Base-by-base conservation (phyloP, 2,797 vertebrate species). In the Parauchenoglanis punctatus region DNA sequence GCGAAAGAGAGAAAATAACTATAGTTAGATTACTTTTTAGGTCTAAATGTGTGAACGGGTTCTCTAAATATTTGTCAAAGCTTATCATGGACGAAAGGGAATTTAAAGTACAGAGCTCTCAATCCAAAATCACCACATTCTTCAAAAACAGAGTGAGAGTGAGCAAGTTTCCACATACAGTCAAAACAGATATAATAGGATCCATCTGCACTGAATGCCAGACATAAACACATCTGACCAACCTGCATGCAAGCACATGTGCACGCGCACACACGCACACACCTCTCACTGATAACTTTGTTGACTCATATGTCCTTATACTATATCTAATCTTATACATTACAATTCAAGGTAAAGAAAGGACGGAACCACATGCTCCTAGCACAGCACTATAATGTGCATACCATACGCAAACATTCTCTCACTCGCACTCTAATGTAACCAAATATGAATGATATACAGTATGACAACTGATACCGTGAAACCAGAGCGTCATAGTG, bases 171-270 rank as follows among this genome's bases (percentile, higher is more conserved):
- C 52, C 84, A 83, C 59, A 77, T 20, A 77, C 7, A 85, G 78
- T 83, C 78, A 85, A 86, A 89, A 75, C 88, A 89, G 49, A 68
- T 65, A 82, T 92, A 90, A 93, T 92, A 76, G 77, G 90, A 89
- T 2, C 87, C 88, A 92, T 92, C 88, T 92, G 93, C 58, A 78
- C 28, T 20, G 80, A 87, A 86, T 59, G 12, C 68, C 86, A 92
- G 90, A 92, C 89, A 68, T 65, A 90, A 91, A 92, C 90, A 91
- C 65, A 44, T 76, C 89, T 85, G 77, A 61, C 68, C 84, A 75
- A 78, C 81, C 86, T 89, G 85, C 84, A 67, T 78, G 67, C 28
- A 23, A 25, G 28, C 58, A 23, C 23, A 68, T 58, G 46, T n/a
- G 3, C 56, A 54, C 70, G 78, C 83, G n/a, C 58, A 68, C 54